Base-by-base conservation (phyloP, 2,888 invertebrate species). In the Beris chalybata region DNA sequence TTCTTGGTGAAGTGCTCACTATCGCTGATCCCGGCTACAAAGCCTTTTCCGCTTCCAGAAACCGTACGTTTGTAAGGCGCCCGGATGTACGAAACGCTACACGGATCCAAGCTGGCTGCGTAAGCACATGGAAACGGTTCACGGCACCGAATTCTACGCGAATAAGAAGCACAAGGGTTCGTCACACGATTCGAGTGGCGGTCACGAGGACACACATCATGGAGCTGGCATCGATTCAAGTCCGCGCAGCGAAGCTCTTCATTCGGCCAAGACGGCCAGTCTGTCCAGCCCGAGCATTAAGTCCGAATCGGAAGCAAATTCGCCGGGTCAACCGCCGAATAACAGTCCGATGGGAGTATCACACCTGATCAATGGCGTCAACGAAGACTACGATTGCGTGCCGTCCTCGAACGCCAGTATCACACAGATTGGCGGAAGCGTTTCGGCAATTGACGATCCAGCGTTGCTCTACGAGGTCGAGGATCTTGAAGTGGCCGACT, bases 91-190 rank as follows among this genome's bases (percentile, higher is more conserved):
- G 1, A 99, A 99, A 81, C 86, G 97, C 61, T 99, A 99, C 78
- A 99, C 99, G 0, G 99, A 99, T 78, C 99, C 99, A 0, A 97
- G 97, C 67, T 98, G 98, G 0, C 83, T 99, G 32, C 84, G 99
- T 15, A 99, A 99, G 78, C 99, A 99, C 77, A 98, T 99, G 1
- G 99, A 98, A 79, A 98, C 98, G 0, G 98, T 98, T 0, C 99
- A 99, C 76, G 99, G 99, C 0, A 93, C 97, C 1, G 98, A 98
- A 74, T 98, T 97, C 79, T 98, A 98, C 78, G 97, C 97, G 13
- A 97, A 95, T 79, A 98, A 98, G 80, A 97, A 97, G 77, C 97
- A 97, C 81, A 97, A 97, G 83, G 93, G 94, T 74, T 77, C 80
- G 0, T 69, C 76, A 3, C 73, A 76, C 63, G 76, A 76, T 45